Base-by-base conservation (phyloP, 2,797 vertebrate species). In the Graptemys geographica region DNA sequence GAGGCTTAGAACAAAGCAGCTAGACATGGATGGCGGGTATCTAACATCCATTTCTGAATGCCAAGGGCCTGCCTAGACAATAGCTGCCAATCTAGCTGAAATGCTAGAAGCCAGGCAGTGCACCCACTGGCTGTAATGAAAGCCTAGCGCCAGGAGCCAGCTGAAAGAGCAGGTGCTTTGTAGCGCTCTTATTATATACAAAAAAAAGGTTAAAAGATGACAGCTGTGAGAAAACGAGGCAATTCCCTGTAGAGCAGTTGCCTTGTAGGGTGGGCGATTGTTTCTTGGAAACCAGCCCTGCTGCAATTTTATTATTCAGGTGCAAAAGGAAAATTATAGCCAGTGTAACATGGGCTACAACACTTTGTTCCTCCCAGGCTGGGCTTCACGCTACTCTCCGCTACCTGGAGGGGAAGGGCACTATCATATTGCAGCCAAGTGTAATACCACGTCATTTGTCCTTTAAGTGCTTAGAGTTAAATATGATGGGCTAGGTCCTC, bases 161-260 rank as follows among this genome's bases (percentile, higher is more conserved):
- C 87, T 84, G 2, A 52, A 86, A 85, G 82, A 96, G 90, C 90
- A 93, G 93, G 87, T 95, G 91, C 7, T 95, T 92, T 89, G 9
- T 28, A 25, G 81, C 93, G 87, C 81, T 69, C 78, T 84, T 59
- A 27, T 86, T 91, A 55, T 23, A 41, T 8, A 51, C 59, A 74
- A 52, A 88, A 89, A 84, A 90, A 81, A 93, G 83, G 56, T 91
- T 95, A 86, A 91, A 84, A 90, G 82, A 86, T 88, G 55, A 94
- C 86, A 96, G 83, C 84, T 92, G 81, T 84, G 84, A 92, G 76
- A 92, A 93, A 94, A 94, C 33, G 13, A 89, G 96, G 44, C 84
- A 52, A 13, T 74, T 94, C 84, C 87, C 90, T 76, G 47, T 1
- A 25, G 85, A 69, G n/a, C 3, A 9, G 13, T 62, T 90, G 86